A percentile compares a stretch with the other conserved stretches of the same genome.
Evolutionary conservation across 2,888 invertebrate genomes (phyloP).

Genomic region (Cataglyphis cursor): DNA sequence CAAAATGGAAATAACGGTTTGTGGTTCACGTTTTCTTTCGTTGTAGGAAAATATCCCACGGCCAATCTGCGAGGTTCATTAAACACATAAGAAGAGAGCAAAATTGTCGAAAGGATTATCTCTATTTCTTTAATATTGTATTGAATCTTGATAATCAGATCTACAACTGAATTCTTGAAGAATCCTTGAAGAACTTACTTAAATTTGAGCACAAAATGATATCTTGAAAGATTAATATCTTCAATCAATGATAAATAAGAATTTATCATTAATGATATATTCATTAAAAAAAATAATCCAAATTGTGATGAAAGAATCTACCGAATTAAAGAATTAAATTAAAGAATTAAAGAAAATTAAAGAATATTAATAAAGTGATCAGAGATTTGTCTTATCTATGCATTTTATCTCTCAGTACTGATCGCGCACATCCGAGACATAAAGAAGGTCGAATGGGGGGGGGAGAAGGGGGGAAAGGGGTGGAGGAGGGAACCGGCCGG

Average conservation of each 20-base stretch:
- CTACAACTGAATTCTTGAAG: neutral
- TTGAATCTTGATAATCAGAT: neutral
- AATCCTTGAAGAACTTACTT: neutral
- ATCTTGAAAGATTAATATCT: neutral
- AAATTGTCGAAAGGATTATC: neutral
- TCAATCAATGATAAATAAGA: neutral
- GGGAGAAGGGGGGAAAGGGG: neutral
- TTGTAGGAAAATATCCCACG: neutral
- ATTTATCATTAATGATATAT: neutral
- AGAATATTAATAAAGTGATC: constrained; percentile 3
- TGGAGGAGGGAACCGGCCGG: neutral
- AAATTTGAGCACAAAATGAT: neutral
- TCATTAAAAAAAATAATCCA: neutral
- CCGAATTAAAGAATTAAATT: neutral
- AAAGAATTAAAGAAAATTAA: too few relatives aligned
- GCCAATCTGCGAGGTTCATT: neutral
- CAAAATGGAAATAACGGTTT: neutral
- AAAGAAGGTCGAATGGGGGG: constrained; percentile 18
- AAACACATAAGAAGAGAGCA: neutral
- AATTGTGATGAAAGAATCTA: neutral
- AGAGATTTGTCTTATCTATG: constrained; percentile 25
- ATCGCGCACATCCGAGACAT: neutral
- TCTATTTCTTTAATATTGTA: neutral
- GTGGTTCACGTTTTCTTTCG: neutral
- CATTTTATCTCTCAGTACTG: constrained; percentile 26